Base-by-base conservation (phyloP, 2,797 vertebrate species). In the Aplochiton taeniatus region DNA sequence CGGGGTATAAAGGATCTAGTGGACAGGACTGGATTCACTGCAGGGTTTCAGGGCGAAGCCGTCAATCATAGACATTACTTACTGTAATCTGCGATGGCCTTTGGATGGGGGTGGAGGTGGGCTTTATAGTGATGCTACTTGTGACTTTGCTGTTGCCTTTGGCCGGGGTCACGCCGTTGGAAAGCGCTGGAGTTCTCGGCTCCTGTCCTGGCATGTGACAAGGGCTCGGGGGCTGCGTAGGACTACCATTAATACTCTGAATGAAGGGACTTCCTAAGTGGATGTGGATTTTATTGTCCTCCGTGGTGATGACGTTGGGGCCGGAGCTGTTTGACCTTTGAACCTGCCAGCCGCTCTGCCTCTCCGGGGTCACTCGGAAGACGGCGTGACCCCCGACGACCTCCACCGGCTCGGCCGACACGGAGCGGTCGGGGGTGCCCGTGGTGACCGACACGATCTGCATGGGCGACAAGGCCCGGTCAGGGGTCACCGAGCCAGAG, bases 261-360 rank as follows among this genome's bases (percentile, higher is more conserved):
- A 95, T 85, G 53, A 95, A 97, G 73, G 95, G 93, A 76, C 89
- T 95, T 85, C 96, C 97, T 89, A 98, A 92, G 85, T 97, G 96
- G 85, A 98, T 98, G 87, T 98, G 96, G 88, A 98, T 98, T 94
- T 98, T 98, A 91, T 98, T 98, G 91, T 99, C 96, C 86, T 99
- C 97, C 80, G 96, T 97, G 91, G 95, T 98, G 94, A 97, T 96
- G 85, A 98, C 90, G 72, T 93, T 98, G 18, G 95, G 93, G 83
- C 95, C 93, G 0, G 94, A 93, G 83, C 95, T 97, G 91, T 96
- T 96, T 63, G 96, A 96, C 83, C 95, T 93, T 76, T 98, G 96
- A 77, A 98, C 91, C 83, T 98, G 95, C 95, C 95, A 98, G 71
- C 90, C 91, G 18, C 93, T 92, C 82, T 96, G 95, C 72, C 94